These are phyloP conservation scores for Hesperophylax magnus DNA, from an alignment of 1,140 invertebrate genomes.

Conservation along the genomic window DNA sequence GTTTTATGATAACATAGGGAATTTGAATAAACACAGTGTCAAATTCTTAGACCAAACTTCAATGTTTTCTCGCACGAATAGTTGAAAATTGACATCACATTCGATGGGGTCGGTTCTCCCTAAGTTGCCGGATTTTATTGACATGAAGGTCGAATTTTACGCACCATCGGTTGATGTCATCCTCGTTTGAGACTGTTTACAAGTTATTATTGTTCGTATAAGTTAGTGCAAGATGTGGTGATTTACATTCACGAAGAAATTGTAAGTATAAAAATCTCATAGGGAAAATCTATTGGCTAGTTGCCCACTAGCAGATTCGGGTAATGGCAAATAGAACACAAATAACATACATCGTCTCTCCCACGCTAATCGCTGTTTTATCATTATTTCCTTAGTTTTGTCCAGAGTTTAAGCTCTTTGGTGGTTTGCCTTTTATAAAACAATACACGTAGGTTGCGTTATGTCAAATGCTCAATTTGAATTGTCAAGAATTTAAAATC, in stretches of 20 bases:
- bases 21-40: conserved; percentile 8
- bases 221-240: conserved; percentile 43
- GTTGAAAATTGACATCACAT: conserved; percentile 28
- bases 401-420: not conserved
- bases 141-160: conserved; percentile 50
- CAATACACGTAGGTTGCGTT: conserved; percentile 5
- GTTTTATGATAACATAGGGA: conserved; percentile 43
- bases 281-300: conserved; percentile 44
- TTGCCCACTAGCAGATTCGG: conserved; percentile 43
- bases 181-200: conserved; percentile 40
- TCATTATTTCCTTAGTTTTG: conserved; percentile 26
- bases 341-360: conserved; percentile 47
- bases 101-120: conserved; percentile 45
- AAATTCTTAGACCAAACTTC: conserved; percentile 12
- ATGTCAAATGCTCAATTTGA: conserved; percentile 24
- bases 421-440: not conserved
- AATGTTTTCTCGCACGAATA: conserved; percentile 7
- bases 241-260: conserved; percentile 35
- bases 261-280: conserved; percentile 45
- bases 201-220: conserved; percentile 28
- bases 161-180: conserved; percentile 47
- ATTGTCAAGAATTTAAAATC: conserved; percentile 7
- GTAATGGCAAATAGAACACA: conserved; percentile 50
- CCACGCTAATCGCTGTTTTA: conserved; percentile 48
- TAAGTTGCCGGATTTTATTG: conserved; percentile 48